Evolutionary conservation across 2,113 vertebrate genomes (phyloP), one percentile per base, ranked within the genome.

Genomic region (Collichthys lucidus): DNA sequence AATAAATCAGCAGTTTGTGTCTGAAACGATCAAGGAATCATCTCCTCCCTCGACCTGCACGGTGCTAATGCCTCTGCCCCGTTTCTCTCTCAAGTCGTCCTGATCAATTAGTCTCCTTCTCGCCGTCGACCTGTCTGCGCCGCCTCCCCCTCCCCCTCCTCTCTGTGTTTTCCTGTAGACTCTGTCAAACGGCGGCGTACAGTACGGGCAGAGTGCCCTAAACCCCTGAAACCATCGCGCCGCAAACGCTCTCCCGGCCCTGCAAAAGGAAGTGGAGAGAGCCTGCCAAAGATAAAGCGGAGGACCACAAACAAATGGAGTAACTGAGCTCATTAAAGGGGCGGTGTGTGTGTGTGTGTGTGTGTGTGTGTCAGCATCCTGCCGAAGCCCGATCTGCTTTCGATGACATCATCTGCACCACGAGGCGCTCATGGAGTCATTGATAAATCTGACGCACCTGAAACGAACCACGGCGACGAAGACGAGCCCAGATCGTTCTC

Each of bases 91-190:
- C 68, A 78, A 63, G 49, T 67, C 63, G 9, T 86, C 79, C 74
- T 62, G 79, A 92, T 90, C 89, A 83, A 85, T 89, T 84, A 88
- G 84, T 57, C 76, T 89, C 70, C 73, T 74, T 31, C 68, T 83
- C 20, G 86, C 86, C 69, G 83, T 88, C 89, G 53, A 79, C 65
- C 87, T 66, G 91, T 96, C 95, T 94, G 91, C 92, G 80, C 57
- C 53, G 81, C 47, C 55, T 26, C 26, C 26, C 11, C 52, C 47
- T 47, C 20, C 49, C 3, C 65, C 81, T 53, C 59, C 93, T 74
- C 94, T 92, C 92, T 5, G 47, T 8, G 35, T 70, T 86, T 84
- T 92, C 91, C 95, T 91, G 92, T 94, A 84, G 81, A 82, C 73
- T 66, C 83, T 84, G 86, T 92, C 92, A 89, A 67, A 64, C 64